phyloP scores from a whole-genome alignment of 2,113 vertebrate species.

The Okapia johnstoni region DNA sequence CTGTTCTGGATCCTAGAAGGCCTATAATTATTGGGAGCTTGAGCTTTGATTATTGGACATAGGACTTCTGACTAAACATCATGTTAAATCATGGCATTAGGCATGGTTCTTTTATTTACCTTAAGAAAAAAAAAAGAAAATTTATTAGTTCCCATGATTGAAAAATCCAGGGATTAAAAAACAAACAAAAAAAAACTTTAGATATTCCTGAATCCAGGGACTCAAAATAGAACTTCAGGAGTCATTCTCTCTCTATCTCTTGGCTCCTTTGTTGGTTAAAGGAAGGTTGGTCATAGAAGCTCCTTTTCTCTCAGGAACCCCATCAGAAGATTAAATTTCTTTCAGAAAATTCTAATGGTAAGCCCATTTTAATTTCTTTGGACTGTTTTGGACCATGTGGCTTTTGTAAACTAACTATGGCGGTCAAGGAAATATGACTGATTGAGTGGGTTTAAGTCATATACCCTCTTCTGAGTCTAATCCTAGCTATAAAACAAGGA shows the following conservation, averaged over 20 bases:
- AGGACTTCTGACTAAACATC: background rate
- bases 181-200: background rate
- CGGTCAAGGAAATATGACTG: background rate
- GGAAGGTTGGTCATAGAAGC: background rate
- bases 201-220: background rate
- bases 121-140: background rate
- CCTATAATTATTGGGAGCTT: background rate
- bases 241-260: background rate
- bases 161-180: background rate
- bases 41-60: background rate
- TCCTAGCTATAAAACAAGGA: background rate
- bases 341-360: background rate
- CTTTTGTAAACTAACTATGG: background rate
- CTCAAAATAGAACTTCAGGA: background rate
- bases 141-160: background rate
- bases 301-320: background rate
- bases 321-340: background rate
- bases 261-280: background rate
- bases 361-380: background rate
- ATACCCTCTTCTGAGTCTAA: background rate
- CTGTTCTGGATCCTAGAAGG: background rate
- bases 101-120: background rate
- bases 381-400: background rate
- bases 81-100: background rate
- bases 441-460: background rate